Conservation (phyloP, 2,797 vertebrate genomes). For the Pitangus sulphuratus region DNA sequence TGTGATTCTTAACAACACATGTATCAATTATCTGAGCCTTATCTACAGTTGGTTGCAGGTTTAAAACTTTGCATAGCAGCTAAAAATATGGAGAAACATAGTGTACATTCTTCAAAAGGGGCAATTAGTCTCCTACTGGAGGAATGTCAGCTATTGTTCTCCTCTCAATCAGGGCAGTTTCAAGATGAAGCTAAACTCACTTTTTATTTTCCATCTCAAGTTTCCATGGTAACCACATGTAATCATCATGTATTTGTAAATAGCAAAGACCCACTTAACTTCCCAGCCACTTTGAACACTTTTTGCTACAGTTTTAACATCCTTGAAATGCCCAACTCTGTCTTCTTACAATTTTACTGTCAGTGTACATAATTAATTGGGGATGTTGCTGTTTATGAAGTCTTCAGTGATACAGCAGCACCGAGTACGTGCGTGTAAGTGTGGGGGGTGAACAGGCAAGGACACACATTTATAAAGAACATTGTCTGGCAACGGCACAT, state of each 20-base stretch:
- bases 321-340: neutral
- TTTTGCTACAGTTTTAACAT: neutral
- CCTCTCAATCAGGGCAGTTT: neutral
- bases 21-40: neutral
- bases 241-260: slow-evolving; percentile 52
- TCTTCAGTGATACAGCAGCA: neutral
- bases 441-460: rapidly evolving
- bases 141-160: slow-evolving; percentile 22
- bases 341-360: neutral
- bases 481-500: neutral
- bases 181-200: slow-evolving; percentile 13
- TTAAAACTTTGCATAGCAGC: neutral
- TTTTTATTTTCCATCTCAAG: slow-evolving; percentile 17
- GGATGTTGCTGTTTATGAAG: neutral
- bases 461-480: neutral
- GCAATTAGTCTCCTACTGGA: neutral
- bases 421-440: neutral
- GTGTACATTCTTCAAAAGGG: neutral
- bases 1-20: neutral
- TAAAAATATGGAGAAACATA: slow-evolving; percentile 11
- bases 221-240: slow-evolving; percentile 34
- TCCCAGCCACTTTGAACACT: neutral
- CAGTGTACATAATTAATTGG: neutral
- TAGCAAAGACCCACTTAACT: slow-evolving; percentile 40
- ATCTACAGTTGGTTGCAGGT: neutral